Base-by-base conservation (phyloP, 2,797 vertebrate species). In the Zenarchopterus dispar region DNA sequence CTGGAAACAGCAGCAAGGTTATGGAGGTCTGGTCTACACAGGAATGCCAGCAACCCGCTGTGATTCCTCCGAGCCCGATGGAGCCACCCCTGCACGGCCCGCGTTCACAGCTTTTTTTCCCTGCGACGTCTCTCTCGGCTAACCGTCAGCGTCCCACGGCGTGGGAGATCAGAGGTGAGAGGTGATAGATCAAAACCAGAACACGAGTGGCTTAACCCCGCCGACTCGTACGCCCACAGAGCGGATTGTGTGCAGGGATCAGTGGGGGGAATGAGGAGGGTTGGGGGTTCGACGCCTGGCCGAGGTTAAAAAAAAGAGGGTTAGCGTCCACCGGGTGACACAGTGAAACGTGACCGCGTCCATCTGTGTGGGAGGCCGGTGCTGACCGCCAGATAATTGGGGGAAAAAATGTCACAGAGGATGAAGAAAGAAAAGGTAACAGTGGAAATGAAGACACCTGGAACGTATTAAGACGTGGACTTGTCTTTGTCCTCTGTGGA, bases 151-250 rank as follows among this genome's bases (percentile, higher is more conserved):
- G 57, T 47, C 71, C 77, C 68, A 36, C 77, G 57, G 70, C 70
- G 81, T 64, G 62, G 73, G 51, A 64, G 88, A 74, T 84, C 85
- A 86, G 77, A 82, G 87, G 89, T 89, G 70, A 90, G 75, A 84
- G 89, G 88, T 79, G 84, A 85, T 68, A 68, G 83, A 90, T 89
- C 86, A 84, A 85, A 89, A 84, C 80, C 88, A 74, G 79, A 86
- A 84, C 78, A 88, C 58, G 57, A 81, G 75, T 19, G 79, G 53
- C 72, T 84, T 83, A 86, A 88, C 85, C 82, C 77, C 1, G 16
- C 66, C 61, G 72, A 81, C 75, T 58, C 28, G 72, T 62, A 45
- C 76, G 18, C 70, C 86, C 76, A 67, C 76, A 41, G 81, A 85
- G 75, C 71, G 81, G 86, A 74, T 71, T 78, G 82, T 80, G 82